Percentiles rank a stretch among this genome's conserved stretches.
Conservation (phyloP, 2,113 vertebrate genomes). For the Hyla sarda region DNA sequence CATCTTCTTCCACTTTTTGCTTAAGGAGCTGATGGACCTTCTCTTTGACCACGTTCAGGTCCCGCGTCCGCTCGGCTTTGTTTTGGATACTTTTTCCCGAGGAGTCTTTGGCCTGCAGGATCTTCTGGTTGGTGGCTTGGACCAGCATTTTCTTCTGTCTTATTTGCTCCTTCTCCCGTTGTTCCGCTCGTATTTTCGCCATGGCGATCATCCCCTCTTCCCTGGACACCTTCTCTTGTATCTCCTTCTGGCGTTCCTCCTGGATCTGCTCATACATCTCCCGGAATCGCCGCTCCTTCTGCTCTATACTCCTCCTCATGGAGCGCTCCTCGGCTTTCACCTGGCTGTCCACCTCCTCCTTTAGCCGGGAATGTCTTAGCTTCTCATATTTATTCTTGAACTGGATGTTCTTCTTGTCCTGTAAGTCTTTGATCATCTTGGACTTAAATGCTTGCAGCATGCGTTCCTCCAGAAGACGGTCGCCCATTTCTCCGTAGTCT, state of each 20-base stretch:
- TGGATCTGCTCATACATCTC: constrained; percentile 60
- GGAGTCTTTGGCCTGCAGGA: constrained; percentile 62
- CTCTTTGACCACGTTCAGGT: constrained; percentile 66
- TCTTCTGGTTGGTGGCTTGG: constrained; percentile 67
- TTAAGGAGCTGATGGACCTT: constrained; percentile 67
- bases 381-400: constrained; percentile 70
- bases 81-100: constrained; percentile 47
- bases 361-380: constrained; percentile 72
- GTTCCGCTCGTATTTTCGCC: constrained; percentile 61
- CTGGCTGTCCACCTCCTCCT: constrained; percentile 71
- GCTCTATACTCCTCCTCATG: constrained; percentile 67
- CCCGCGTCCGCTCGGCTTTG: constrained; percentile 57
- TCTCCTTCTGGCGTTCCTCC: constrained; percentile 63
- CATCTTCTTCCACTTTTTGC: constrained; percentile 71
- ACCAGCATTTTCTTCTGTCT: constrained; percentile 65
- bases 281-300: constrained; percentile 62
- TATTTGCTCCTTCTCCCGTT: constrained; percentile 63
- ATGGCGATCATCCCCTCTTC: constrained; percentile 68
- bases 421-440: constrained; percentile 60
- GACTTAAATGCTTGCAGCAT: constrained; percentile 66
- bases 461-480: constrained; percentile 61
- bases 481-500: constrained; percentile 63
- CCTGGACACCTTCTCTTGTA: constrained; percentile 62
- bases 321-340: constrained; percentile 67
- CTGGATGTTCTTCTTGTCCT: constrained; percentile 63